Evolutionary conservation across 2,113 vertebrate species (phyloP).

Genomic region (Pelodiscus sinensis): DNA sequence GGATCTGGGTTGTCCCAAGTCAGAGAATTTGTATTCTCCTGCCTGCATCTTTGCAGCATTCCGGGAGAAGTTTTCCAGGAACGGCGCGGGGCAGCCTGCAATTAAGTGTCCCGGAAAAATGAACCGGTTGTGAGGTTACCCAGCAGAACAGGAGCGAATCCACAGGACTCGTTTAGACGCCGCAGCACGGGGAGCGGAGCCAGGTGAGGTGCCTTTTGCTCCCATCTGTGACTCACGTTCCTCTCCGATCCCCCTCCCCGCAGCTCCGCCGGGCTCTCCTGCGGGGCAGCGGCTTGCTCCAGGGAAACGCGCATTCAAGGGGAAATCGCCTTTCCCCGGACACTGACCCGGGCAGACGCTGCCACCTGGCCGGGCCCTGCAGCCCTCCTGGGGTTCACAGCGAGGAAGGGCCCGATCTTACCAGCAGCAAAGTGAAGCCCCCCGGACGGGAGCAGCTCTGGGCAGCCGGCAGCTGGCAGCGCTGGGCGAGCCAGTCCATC

Average conservation of each 20-base stretch:
- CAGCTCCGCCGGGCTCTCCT: neutral
- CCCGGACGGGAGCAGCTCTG: slow-evolving; percentile 36
- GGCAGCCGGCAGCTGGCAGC: slow-evolving; percentile 11
- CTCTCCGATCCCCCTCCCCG: no score
- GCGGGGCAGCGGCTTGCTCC: neutral
- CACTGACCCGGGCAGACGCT: no score
- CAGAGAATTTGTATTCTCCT: neutral
- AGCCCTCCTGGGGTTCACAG: neutral
- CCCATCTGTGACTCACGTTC: no score
- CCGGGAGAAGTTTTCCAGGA: neutral
- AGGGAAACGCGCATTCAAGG: neutral
- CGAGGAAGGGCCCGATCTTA: slow-evolving; percentile 22
- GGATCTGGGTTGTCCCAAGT: neutral
- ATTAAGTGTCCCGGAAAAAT: neutral
- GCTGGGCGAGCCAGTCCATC: slow-evolving; percentile 53
- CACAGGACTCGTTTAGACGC: neutral
- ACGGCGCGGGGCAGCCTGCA: neutral
- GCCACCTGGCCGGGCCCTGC: no score
- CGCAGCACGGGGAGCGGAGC: neutral
- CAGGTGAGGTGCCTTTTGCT: neutral
- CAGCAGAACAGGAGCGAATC: neutral
- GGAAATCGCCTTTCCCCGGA: neutral
- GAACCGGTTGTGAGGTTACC: neutral
- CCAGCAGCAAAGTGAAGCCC: slow-evolving; percentile 58
- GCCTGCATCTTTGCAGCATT: neutral